Evolutionary conservation across 2,797 vertebrate species (phyloP), one percentile per base, ranked within the genome.

Genomic region (Lagodon rhomboides): DNA sequence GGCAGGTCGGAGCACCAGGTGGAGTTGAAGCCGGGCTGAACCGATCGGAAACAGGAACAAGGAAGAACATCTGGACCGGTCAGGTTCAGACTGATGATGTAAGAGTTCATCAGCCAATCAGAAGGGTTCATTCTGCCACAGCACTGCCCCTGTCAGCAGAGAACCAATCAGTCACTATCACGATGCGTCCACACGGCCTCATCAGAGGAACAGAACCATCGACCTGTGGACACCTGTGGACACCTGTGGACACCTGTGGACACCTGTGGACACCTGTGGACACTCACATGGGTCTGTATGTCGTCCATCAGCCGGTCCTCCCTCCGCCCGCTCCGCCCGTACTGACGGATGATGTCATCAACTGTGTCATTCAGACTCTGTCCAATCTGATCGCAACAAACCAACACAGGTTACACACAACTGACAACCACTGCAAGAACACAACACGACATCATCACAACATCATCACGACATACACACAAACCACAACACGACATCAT

Each of bases 21-120:
- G 0, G 61, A 82, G 23, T 74, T 73, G 0, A 2, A 2, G 18
- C 4, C 5, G 1, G 0, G 25, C 2, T 0, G 13, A 20, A 0
- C 12, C 0, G 3, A 38, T 1, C 0, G 18, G 75, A 94, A 94
- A 60, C 94, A 95, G 51, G 93, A 93, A 70, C 94, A 95, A 0
- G 94, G 94, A 66, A 87, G 89, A 0, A 86, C 73, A 0, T 41
- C 22, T 2, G 17, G 41, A 1, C 3, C 4, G 3, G 38, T 82
- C 60, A 47, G 66, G 59, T 76, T 86, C 68, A 73, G 51, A 8
- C 5, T 68, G 56, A 60, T 6, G 58, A 95, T 63, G 30, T 83
- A 78, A 1, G 30, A 5, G 86, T 95, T 95, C 2, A 54, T 46
- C 61, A 78, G 68, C 94, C 94, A 95, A 80, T 94, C 92, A 27